Evolutionary conservation across 2,797 vertebrate species (phyloP).

Genomic region (Pseudomugil tenellus): DNA sequence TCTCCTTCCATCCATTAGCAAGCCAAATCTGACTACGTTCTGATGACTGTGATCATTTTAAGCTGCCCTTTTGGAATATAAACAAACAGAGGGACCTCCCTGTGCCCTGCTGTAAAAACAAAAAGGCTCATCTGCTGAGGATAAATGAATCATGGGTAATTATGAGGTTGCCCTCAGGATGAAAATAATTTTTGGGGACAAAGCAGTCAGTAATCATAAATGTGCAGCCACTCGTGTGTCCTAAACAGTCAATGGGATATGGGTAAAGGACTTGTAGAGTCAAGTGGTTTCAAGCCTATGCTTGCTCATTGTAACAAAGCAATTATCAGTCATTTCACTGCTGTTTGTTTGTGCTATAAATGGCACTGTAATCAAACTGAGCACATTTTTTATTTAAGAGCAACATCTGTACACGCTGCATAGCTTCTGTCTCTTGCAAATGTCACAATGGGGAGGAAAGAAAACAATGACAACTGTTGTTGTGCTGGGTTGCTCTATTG

Average conservation of each 20-base stretch:
- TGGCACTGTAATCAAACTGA: constrained; percentile 66
- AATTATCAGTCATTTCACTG: constrained; percentile 79
- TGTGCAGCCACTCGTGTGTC: constrained; percentile 68
- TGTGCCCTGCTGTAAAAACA: constrained; percentile 59
- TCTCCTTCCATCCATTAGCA: constrained; percentile 31
- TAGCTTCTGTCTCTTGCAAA: constrained; percentile 55
- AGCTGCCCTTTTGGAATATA: constrained; percentile 47
- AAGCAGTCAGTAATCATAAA: constrained; percentile 73
- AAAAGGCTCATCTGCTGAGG: constrained; percentile 55
- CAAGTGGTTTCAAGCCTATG: constrained; percentile 76
- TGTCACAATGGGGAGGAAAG: constrained; percentile 55
- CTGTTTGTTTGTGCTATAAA: constrained; percentile 76
- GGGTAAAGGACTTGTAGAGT: constrained; percentile 75
- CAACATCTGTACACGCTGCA: constrained; percentile 51
- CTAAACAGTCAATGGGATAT: constrained; percentile 66
- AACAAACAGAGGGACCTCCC: constrained; percentile 45
- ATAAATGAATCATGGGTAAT: constrained; percentile 72
- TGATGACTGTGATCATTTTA: constrained; percentile 33
- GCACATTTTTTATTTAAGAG: constrained; percentile 66
- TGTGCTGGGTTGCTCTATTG: constrained; percentile 13
- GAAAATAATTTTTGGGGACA: constrained; percentile 62
- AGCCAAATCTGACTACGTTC: constrained; percentile 44
- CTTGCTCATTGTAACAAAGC: constrained; percentile 70
- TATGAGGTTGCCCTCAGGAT: constrained; percentile 67
- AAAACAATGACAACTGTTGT: constrained; percentile 39